These are phyloP conservation scores for Ormyrus rosae DNA, from an alignment of 2,888 invertebrate genomes.

Conservation along the genomic window DNA sequence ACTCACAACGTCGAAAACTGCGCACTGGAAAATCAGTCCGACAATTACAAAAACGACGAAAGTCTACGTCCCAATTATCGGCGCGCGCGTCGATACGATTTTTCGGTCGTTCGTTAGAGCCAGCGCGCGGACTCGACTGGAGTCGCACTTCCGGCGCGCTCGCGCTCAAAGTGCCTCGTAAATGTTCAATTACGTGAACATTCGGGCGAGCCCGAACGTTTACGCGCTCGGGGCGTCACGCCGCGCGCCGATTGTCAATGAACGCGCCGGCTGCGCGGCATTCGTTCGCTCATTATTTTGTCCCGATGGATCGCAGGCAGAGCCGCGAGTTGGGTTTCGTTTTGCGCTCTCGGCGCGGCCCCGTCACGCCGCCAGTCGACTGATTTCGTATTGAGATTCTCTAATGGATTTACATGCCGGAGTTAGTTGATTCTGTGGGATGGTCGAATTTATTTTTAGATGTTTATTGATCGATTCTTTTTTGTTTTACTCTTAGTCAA, in stretches of 20 bases:
- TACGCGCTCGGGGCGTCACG: conserved; percentile 60
- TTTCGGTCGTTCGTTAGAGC: not conserved
- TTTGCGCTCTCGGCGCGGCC: not conserved
- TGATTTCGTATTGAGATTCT: conserved; percentile 13
- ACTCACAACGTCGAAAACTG: too few species aligned
- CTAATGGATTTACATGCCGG: too few species aligned
- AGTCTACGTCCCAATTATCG: not conserved
- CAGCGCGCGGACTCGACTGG: not conserved
- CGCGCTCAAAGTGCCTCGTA: conserved; percentile 18
- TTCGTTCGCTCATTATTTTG: conserved; percentile 22
- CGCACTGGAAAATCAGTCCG: too few species aligned
- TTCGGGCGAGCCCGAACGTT: conserved; percentile 41
- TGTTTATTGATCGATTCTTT: too few species aligned
- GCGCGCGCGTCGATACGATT: not conserved
- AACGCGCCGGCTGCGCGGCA: not conserved
- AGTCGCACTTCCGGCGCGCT: conserved; percentile 26
- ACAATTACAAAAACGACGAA: not conserved
- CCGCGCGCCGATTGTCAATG: conserved; percentile 62
- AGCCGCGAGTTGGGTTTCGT: conserved; percentile 8
- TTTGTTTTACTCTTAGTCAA: too few species aligned
- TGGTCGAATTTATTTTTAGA: too few species aligned
- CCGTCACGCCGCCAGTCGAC: not conserved
- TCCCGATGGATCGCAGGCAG: not conserved
- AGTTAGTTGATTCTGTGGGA: too few species aligned
- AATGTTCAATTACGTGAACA: conserved; percentile 47